These are phyloP conservation scores for Danaus melanippus DNA, from an alignment of 1,140 invertebrate genomes.

Conservation along the genomic window DNA sequence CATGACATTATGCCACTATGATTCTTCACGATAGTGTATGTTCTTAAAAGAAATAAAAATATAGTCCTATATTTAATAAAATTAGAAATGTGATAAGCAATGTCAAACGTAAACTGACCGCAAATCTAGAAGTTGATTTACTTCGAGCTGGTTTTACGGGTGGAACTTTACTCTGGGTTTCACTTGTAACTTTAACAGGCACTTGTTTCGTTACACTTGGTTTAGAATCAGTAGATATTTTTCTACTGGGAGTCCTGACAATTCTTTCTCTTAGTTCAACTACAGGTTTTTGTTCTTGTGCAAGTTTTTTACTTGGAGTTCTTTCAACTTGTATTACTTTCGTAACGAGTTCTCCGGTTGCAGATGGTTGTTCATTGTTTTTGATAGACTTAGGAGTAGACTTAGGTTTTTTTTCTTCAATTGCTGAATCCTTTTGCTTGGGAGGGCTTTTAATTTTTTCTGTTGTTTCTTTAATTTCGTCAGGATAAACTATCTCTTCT, in stretches of 20 bases:
- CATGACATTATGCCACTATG: no score
- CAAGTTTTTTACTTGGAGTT: slow-evolving; percentile 56
- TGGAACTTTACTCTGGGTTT: slow-evolving; percentile 50
- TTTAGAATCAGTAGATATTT: slow-evolving; percentile 39
- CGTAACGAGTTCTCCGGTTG: slow-evolving; percentile 49
- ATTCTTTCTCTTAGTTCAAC: slow-evolving; percentile 62
- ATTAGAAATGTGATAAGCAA: slow-evolving; percentile 50
- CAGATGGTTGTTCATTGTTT: slow-evolving; percentile 26
- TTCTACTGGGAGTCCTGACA: slow-evolving; percentile 60
- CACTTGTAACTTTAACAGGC: slow-evolving; percentile 28
- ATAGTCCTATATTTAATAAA: slow-evolving; percentile 56
- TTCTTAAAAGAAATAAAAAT: slow-evolving; percentile 35
- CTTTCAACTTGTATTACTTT: slow-evolving; percentile 63
- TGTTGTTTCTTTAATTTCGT: slow-evolving; percentile 39
- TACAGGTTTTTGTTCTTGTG: slow-evolving; percentile 49
- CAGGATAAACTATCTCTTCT: slow-evolving; percentile 52
- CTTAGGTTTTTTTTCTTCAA: slow-evolving; percentile 41
- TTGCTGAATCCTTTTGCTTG: slow-evolving; percentile 38
- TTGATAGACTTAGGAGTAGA: slow-evolving; percentile 21
- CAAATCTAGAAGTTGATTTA: slow-evolving; percentile 66
- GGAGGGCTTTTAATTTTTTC: slow-evolving; percentile 34
- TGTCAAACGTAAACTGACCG: slow-evolving; percentile 66
- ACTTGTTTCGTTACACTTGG: slow-evolving; percentile 39
- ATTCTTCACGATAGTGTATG: slow-evolving; percentile 12
- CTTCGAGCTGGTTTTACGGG: slow-evolving; percentile 68